Evolutionary conservation across 2,888 invertebrate species (phyloP).

Genomic region (Diarsia brunnea): DNA sequence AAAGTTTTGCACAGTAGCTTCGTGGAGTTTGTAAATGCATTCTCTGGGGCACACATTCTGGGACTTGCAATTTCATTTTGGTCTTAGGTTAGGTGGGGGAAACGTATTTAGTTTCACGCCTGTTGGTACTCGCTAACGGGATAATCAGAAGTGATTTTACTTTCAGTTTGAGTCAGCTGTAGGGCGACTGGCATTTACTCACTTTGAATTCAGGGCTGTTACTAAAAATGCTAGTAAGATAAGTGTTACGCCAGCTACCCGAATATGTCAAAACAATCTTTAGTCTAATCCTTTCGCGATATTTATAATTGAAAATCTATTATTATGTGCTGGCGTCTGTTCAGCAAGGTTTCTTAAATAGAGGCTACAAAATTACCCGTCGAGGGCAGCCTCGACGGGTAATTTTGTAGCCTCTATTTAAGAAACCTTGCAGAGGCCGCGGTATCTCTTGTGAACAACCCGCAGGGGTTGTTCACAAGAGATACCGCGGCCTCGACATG

Average conservation of each 20-base stretch:
- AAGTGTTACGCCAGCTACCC: background rate
- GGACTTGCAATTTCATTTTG: conserved; percentile 25
- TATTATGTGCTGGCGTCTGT: too few species aligned
- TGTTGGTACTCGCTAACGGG: background rate
- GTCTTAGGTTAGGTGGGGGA: background rate
- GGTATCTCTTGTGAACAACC: too few species aligned
- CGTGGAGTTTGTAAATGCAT: conserved; percentile 33
- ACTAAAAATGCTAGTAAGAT: background rate
- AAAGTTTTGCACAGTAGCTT: conserved; percentile 28
- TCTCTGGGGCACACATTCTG: conserved; percentile 22
- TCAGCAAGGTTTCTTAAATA: background rate
- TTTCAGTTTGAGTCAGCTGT: too few species aligned
- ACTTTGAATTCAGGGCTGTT: background rate
- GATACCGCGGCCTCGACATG: too few species aligned
- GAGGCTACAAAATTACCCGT: too few species aligned
- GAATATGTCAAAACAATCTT: too few species aligned
- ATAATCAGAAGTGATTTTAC: background rate
- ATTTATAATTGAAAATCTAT: too few species aligned
- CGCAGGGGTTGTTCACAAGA: too few species aligned
- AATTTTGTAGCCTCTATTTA: background rate
- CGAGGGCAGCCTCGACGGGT: too few species aligned
- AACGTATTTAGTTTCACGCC: background rate
- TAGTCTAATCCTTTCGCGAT: too few species aligned
- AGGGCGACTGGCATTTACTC: background rate
- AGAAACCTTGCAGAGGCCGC: background rate